A percentile compares a stretch with the other conserved stretches of the same genome.
These are phyloP conservation scores for Oxycera nigricornis DNA, from an alignment of 2,888 invertebrate genomes.

Conservation along the genomic window DNA sequence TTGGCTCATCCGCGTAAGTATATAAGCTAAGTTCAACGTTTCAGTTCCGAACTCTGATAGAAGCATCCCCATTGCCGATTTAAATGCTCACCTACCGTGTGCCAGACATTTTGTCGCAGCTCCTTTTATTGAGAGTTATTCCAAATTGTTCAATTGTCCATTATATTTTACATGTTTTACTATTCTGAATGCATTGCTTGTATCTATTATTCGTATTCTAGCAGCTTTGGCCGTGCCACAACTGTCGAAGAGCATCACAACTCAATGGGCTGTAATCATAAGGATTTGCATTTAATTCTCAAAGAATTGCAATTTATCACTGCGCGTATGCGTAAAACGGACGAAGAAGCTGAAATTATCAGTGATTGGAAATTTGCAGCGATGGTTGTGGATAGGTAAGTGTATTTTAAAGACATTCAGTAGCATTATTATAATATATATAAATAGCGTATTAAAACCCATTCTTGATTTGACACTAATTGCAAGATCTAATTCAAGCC, in stretches of 20 bases:
- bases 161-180: no score
- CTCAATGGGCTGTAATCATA: conserved; percentile 73
- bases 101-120: no score
- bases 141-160: no score
- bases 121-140: no score
- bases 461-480: no score
- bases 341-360: conserved; percentile 90
- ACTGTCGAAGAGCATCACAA: conserved; percentile 77
- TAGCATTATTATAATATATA: no score
- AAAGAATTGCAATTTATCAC: conserved; percentile 95
- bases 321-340: conserved; percentile 90
- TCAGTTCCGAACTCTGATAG: no score
- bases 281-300: conserved; percentile 89
- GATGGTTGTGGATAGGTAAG: conserved; percentile 92
- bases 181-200: not conserved
- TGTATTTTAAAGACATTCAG: no score
- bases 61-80: no score
- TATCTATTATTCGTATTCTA: conserved; percentile 45
- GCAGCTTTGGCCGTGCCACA: conserved; percentile 76
- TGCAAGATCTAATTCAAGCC: no score
- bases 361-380: conserved; percentile 99
- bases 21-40: not conserved
- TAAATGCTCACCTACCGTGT: no score
- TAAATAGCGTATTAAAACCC: no score
- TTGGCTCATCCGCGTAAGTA: conserved; percentile 70